Evolutionary conservation across 2,888 invertebrate species (phyloP), one percentile per base, ranked within the genome.

Genomic region (Amorpha juglandis): DNA sequence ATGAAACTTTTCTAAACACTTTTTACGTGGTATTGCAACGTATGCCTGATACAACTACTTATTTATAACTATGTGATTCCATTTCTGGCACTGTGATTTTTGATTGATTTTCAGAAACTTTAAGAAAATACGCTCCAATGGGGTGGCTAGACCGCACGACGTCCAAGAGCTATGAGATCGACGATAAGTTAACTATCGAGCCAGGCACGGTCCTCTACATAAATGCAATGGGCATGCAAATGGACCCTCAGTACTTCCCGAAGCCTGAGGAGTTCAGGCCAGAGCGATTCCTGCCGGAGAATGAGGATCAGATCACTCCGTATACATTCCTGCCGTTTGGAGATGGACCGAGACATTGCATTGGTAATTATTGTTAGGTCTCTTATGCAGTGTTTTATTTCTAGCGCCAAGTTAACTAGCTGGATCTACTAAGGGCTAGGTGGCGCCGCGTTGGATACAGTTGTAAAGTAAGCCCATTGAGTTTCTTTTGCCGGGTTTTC

Each of bases 331-430:
- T 91, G 65, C 94, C 94, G 0, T 94, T 94, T 68, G 94, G 94
- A 1, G 68, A 87, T 0, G 95, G 95, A 7, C 95, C 93, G 0
- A 88, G 95, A 63, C 92, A 87, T 73, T 95, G 95, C 71, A 93
- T 95, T 66, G 95, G 94, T 83, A 71, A 58, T 27, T 27, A 27
- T 27, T 27, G 27, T 27, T 27, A 27, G 27, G 27, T 27, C 27
- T 27, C 27, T 27, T 27, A 27, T 27, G 4, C 1, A 4, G 4
- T 27, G 27, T 4, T 4, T 3, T 27, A 27, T 27, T 27, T 27
- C 27, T 27, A 27, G 27, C 27, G 27, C 27, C 27, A 27, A 27
- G n/a, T n/a, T n/a, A n/a, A n/a, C n/a, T n/a, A n/a, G n/a, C n/a
- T n/a, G n/a, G n/a, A n/a, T n/a, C n/a, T n/a, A n/a, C n/a, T n/a